Percentiles rank a stretch among this genome's conserved stretches.
phyloP scores from a whole-genome alignment of 2,888 invertebrate genomes.

The Willowsia nigromaculata region DNA sequence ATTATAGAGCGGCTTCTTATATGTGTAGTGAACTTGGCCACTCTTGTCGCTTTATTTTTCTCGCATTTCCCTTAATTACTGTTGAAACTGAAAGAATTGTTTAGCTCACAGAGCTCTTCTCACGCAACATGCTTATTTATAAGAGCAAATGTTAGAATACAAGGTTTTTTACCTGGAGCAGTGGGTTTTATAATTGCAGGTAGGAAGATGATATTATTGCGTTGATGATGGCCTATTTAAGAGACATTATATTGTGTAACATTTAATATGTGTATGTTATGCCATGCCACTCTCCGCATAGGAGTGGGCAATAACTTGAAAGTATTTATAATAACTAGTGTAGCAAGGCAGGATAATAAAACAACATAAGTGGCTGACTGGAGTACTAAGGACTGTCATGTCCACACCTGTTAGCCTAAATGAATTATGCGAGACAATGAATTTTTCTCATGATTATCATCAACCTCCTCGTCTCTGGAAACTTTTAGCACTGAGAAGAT shows the following conservation, averaged over 20 bases:
- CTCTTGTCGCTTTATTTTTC: neutral
- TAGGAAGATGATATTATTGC: constrained; percentile 16
- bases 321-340: constrained; percentile 43
- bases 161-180: neutral
- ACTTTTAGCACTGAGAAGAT: constrained; percentile 37
- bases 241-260: constrained; percentile 19
- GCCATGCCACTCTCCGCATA: neutral
- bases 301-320: constrained; percentile 2
- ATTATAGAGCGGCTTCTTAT: neutral
- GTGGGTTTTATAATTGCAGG: constrained; percentile 16
- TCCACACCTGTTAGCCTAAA: constrained; percentile 73
- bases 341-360: constrained; percentile 17
- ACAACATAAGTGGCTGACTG: constrained; percentile 54
- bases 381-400: constrained; percentile 69
- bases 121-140: constrained; percentile 46
- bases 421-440: constrained; percentile 72
- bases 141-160: neutral
- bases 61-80: constrained; percentile 70
- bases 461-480: constrained; percentile 37
- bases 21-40: neutral
- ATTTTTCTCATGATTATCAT: constrained; percentile 69
- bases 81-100: constrained; percentile 52
- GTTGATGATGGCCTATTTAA: constrained; percentile 46
- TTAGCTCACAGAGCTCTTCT: constrained; percentile 39
- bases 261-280: neutral